Evolutionary conservation across 2,797 vertebrate genomes (phyloP).

Genomic region (Rhinella marina): DNA sequence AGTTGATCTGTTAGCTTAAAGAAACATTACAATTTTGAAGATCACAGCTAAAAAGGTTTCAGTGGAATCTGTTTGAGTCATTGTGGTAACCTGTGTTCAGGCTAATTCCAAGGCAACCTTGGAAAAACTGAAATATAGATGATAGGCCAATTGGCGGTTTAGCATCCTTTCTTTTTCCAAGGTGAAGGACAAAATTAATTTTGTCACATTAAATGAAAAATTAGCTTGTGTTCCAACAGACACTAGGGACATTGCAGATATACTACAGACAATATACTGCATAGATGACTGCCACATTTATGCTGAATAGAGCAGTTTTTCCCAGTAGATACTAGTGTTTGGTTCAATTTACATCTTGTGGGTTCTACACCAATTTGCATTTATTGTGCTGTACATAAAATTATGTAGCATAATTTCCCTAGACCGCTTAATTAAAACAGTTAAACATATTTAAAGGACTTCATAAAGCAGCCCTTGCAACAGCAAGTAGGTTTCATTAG

Average conservation of each 20-base stretch:
- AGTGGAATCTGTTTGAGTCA: background rate
- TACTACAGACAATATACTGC: constrained; percentile 6
- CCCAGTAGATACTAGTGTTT: constrained; percentile 33
- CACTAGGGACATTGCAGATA: constrained; percentile 9
- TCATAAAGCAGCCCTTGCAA: constrained; percentile 40
- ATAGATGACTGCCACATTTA: constrained; percentile 8
- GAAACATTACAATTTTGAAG: background rate
- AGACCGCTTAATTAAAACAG: constrained; percentile 46
- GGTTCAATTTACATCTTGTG: constrained; percentile 45
- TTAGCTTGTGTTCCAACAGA: constrained; percentile 15
- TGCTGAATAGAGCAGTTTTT: constrained; percentile 41
- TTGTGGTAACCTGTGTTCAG: background rate
- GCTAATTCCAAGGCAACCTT: background rate
- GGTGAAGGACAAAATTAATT: constrained; percentile 40
- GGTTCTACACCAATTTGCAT: constrained; percentile 42
- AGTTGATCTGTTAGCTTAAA: too few relatives aligned
- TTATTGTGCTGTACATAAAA: constrained; percentile 46
- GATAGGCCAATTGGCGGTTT: constrained; percentile 1
- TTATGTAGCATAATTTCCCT: constrained; percentile 38
- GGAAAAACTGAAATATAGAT: constrained; percentile 4
- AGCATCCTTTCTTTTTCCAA: constrained; percentile 17
- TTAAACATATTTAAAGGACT: constrained; percentile 50
- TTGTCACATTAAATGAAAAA: constrained; percentile 36
- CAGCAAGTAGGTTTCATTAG: constrained; percentile 32
- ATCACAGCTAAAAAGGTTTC: background rate